These are phyloP conservation scores for Callyntrura sp. DNA, from an alignment of 2,888 invertebrate genomes.

Conservation along the genomic window DNA sequence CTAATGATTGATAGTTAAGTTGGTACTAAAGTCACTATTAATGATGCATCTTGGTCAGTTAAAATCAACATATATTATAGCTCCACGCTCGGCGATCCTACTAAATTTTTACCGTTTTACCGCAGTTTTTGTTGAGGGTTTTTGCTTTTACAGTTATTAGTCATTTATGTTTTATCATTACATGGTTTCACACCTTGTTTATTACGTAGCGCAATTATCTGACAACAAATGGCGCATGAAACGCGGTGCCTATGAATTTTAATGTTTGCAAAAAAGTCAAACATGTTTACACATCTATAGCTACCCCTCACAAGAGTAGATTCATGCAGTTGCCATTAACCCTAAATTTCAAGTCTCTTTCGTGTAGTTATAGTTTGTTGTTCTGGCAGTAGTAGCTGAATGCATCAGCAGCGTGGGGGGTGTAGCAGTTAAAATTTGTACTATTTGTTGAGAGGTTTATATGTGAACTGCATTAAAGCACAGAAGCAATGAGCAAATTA, in stretches of 20 bases:
- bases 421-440: too few relatives aligned
- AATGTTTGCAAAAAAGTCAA: neutral
- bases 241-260: constrained; percentile 1
- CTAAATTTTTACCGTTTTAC: constrained; percentile 1
- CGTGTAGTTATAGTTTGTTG: neutral
- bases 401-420: neutral
- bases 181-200: constrained; percentile 64
- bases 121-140: too few relatives aligned
- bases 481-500: neutral
- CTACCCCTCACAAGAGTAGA: neutral
- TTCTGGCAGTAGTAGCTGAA: neutral
- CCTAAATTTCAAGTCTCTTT: constrained; percentile 1
- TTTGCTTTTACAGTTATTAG: neutral
- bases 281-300: neutral
- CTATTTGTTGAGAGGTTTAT: neutral
- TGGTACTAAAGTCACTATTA: neutral
- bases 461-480: neutral
- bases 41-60: constrained; percentile 33
- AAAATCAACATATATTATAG: constrained; percentile 20
- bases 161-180: neutral
- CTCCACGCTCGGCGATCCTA: neutral
- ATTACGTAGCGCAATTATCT: constrained; percentile 23
- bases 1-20: too few relatives aligned
- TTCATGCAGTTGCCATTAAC: neutral
- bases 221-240: constrained; percentile 52